Evolutionary conservation across 2,113 vertebrate genomes (phyloP), one percentile per base, ranked within the genome.

Genomic region (Mola mola): DNA sequence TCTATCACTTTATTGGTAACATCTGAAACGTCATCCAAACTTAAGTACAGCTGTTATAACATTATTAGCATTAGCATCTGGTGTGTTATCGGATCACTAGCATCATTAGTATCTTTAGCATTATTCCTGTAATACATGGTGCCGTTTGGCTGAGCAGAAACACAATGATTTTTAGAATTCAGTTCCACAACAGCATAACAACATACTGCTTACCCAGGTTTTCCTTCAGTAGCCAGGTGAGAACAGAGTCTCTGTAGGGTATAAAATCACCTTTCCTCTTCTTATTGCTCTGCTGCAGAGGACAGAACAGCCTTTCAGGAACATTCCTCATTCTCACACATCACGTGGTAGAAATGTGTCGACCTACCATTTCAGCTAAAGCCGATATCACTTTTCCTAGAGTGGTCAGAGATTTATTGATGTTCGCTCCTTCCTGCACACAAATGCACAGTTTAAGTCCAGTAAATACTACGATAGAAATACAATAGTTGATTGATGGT

Each of bases 391-490:
- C 95, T 64, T 96, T 96, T 12, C 95, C 95, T 34, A 96, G 46
- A 0, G 95, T 96, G n/a, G 95, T 96, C 26, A 96, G 87, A 26
- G 95, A 96, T 37, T 96, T 96, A 72, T 96, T 96, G 63, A 96
- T 96, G 74, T 96, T 96, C 0, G 95, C 95, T 9, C 95, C 95
- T 90, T 96, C 95, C 95, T 96, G 72, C 8, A 47, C 1, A 10
- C 17, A 61, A 7, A 59, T 0, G 33, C 3, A 28, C 25, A 49
- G 25, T 6, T n/a, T n/a, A n/a, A n/a, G n/a, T n/a, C n/a, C 3
- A 9, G 13, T 12, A 44, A 5, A 22, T 1, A 4, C 9, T 10
- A 52, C 8, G 4, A n/a, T n/a, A n/a, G n/a, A n/a, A n/a, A n/a
- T n/a, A n/a, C n/a, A n/a, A n/a, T n/a, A n/a, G n/a, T n/a, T n/a